Evolutionary conservation across 2,888 invertebrate species (phyloP), one percentile per base, ranked within the genome.

Genomic region (Pyrochroa serraticornis): DNA sequence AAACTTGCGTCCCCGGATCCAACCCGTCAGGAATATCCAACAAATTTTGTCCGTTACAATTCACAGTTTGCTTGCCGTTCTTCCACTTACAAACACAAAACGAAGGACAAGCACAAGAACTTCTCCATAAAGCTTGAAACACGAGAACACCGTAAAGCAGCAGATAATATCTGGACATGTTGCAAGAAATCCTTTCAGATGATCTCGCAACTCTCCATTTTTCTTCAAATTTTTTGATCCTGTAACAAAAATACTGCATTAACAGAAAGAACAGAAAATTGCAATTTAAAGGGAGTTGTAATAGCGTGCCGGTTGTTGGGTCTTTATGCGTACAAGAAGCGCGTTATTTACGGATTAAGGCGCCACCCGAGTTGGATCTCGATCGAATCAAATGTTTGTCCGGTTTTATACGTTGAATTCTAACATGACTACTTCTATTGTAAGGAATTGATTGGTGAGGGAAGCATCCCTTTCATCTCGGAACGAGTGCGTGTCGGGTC

Each of bases 21-120:
- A 95, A 86, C 43, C 89, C 87, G 68, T 87, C 86, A 1, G 95
- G 95, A 54, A 95, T 87, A 7, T 85, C 83, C 63, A 88, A 85
- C 48, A 95, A 82, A 46, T 87, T 87, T 74, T 89, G 88, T 60
- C 89, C 87, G 43, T 88, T 85, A 80, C 95, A 95, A 77, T 94
- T 93, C 46, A 93, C 93, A 65, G 92, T 91, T 75, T 93, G 90
- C 75, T 95, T 95, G 44, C 95, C 95, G 73, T 90, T 90, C 77
- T 93, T 93, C 95, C 95, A 95, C 77, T 93, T 93, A 82, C 95
- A 95, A 49, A 86, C 83, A 79, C 95, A 95, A 65, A 87, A 86
- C 31, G 85, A 81, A 22, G 93, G 93, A 76, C 94, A 94, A 47
- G 85, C 84, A 6, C 44, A 30, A 10, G 59, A n/a, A 5, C 45